Base-by-base conservation (phyloP, 2,113 vertebrate species). In the Ellobius talpinus region DNA sequence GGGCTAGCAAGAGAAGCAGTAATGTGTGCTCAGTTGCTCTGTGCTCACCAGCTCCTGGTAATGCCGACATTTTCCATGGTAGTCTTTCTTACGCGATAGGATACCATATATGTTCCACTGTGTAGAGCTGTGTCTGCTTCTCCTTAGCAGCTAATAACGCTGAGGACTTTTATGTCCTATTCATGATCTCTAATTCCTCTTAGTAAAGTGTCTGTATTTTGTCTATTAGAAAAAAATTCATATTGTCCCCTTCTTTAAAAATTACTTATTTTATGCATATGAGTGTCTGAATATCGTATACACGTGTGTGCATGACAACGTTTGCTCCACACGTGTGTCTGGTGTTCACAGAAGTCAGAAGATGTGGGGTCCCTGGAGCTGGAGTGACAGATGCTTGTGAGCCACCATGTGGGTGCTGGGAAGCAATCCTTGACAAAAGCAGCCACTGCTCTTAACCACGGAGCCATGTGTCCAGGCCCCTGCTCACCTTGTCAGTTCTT, bases 401-500 rank as follows among this genome's bases (percentile, higher is more conserved):
- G 12, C 23, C 52, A 61, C 36, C 5, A 39, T 0, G 6, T 82
- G 52, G 21, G 33, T 58, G 19, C 36, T 77, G 26, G 74, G 45
- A 17, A 47, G 26, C 45, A 74, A 17, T 47, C 42, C 12, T 58
- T 58, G 36, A 23, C 36, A 39, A 58, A 61, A 39, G 6, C 21
- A 82, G 36, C 52, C 52, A 7, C 11, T 39, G 52, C 52, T 24
- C 79, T 58, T 82, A 39, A 39, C 36, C 79, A 24, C 36, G 1
- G 19, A 23, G 77, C 31, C 17, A 1, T 12, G 3, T 55, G 33
- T 79, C 78, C 19, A 52, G 50, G 4, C 50, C 47, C 50, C 50
- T 26, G 29, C 6, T 77, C 73, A 42, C n/a, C 77, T 93, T 73
- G 26, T 84, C 31, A 87, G 66, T 50, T 92, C 55, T 94, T 95